Evolutionary conservation across 2,113 vertebrate genomes (phyloP).

Genomic region (Dryoscopus gambensis): DNA sequence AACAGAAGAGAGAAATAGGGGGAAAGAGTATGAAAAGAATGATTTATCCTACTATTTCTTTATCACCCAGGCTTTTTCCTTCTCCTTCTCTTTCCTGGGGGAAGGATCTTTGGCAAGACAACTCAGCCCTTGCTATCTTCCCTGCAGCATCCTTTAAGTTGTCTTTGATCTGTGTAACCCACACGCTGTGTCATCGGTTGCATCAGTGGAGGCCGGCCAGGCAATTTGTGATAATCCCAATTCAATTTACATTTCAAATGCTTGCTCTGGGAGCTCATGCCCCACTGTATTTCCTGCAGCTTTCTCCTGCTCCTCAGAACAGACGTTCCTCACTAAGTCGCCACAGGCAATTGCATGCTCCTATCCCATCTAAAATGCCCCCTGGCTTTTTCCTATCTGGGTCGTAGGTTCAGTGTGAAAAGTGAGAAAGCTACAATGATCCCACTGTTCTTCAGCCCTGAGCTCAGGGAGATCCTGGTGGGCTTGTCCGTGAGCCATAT

Average conservation of each 20-base stretch:
- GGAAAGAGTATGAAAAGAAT: not conserved
- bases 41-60: not conserved
- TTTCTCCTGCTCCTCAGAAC: not conserved
- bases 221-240: conserved; percentile 21
- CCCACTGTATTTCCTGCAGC: not conserved
- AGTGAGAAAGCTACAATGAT: not conserved
- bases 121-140: not conserved
- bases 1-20: not conserved
- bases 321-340: not conserved
- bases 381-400: not conserved
- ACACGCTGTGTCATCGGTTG: not conserved
- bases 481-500: not conserved
- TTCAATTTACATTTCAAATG: conserved; percentile 6
- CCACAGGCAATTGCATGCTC: not conserved
- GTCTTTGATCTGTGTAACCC: conserved; percentile 5
- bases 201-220: not conserved
- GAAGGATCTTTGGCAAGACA: not conserved
- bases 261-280: not conserved
- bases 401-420: not conserved
- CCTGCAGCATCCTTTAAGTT: not conserved
- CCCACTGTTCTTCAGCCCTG: not conserved
- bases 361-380: not conserved
- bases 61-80: not conserved
- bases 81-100: not conserved
- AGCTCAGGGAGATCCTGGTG: not conserved